Evolutionary conservation across 1,140 invertebrate genomes (phyloP), one percentile per base, ranked within the genome.

Genomic region (Pseudachorutes palmiensis): DNA sequence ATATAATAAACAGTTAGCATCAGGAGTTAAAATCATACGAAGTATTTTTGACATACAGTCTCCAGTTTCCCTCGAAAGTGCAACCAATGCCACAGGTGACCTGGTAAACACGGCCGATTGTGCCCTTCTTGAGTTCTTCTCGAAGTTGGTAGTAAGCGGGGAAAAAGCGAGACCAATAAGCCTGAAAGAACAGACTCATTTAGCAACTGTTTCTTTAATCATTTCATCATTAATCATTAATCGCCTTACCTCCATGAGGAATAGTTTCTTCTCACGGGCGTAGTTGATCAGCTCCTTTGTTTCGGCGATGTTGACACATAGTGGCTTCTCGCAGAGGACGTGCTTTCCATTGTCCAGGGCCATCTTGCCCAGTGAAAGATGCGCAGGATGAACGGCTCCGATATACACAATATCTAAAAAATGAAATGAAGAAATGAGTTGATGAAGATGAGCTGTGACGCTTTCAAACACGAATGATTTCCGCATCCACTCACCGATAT

Each of bases 161-260:
- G 71, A 91, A 87, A 74, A 84, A 92, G 28, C 91, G 81, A 33
- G 87, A 88, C 91, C 91, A 94, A 32, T 92, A 81, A 19, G 84
- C 90, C 45, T 61, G n/a, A 19, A 31, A 31, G 3, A n/a, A 62
- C 9, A 45, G n/a, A n/a, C n/a, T n/a, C n/a, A n/a, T n/a, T n/a
- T n/a, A n/a, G n/a, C n/a, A n/a, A n/a, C n/a, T n/a, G n/a, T 22
- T 29, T 5, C 28, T 12, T 51, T 51, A 31, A 9, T 30, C 2
- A 29, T 48, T 31, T 61, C 31, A 12, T 30, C 12, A 5, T 5
- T 57, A 57, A 22, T 57, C 26, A 60, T 24, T 30, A 60, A 31
- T 55, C 24, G 5, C 51, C 24, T 70, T 73, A 78, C 79, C 30
- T 82, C 81, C 78, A 83, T 80, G n/a, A 83, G 75, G 60, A 68